phyloP scores from a whole-genome alignment of 2,797 vertebrate species.

The Cryptoprocta ferox region DNA sequence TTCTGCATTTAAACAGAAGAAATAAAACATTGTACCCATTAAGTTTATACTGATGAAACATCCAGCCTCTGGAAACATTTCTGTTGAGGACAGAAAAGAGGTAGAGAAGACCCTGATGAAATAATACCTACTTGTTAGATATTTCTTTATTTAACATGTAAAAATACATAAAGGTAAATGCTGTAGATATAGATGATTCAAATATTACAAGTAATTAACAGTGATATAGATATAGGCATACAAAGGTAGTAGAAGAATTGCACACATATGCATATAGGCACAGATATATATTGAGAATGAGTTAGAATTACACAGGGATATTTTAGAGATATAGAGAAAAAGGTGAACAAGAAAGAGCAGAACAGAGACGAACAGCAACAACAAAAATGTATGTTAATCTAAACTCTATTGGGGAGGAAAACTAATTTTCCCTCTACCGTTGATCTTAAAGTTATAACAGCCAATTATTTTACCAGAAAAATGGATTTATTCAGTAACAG shows the following conservation, averaged over 20 bases:
- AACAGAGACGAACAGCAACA: neutral
- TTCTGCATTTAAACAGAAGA: slow-evolving; percentile 45
- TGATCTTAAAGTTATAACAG: neutral
- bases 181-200: neutral
- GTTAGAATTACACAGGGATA: neutral
- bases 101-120: neutral
- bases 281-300: neutral
- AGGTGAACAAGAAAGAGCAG: neutral
- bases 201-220: neutral
- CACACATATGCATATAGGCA: neutral
- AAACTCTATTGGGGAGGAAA: neutral
- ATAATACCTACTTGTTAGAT: neutral
- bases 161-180: neutral
- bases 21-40: slow-evolving; percentile 10
- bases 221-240: neutral
- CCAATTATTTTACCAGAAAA: neutral
- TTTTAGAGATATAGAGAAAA: neutral
- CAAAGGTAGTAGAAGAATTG: neutral
- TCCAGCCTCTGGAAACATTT: neutral
- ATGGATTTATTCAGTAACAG: neutral
- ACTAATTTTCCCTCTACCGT: neutral
- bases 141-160: neutral
- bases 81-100: neutral
- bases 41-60: slow-evolving; percentile 38
- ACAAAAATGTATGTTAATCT: neutral